Evolutionary conservation across 2,113 vertebrate species (phyloP).

Genomic region (Pelodiscus sinensis): DNA sequence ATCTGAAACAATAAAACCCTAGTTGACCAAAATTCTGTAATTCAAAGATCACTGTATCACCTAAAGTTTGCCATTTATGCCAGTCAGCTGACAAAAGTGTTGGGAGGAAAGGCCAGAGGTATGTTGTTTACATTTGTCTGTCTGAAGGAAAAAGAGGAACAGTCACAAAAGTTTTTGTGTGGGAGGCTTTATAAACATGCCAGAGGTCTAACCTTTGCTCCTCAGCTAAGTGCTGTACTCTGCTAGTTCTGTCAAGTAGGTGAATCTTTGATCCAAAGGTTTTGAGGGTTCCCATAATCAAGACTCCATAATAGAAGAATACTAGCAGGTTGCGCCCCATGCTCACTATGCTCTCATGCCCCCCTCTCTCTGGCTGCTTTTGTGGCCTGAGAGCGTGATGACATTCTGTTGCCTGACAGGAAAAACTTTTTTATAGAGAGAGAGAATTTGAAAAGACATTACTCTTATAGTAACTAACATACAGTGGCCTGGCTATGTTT

Average conservation of each 20-base stretch:
- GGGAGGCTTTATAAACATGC: neutral
- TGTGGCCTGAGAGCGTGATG: too few species aligned
- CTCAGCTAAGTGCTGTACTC: neutral
- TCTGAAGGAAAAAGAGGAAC: neutral
- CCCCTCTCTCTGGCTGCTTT: too few species aligned
- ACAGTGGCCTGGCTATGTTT: rapidly evolving
- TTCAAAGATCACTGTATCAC: neutral
- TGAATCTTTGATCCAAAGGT: neutral
- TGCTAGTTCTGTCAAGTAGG: neutral
- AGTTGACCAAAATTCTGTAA: neutral
- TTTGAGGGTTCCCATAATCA: neutral
- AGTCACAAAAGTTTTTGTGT: neutral
- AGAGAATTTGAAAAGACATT: neutral
- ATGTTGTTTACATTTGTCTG: rapidly evolving
- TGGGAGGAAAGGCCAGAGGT: too few species aligned
- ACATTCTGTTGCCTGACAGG: too few species aligned
- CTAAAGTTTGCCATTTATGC: neutral
- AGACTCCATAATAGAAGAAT: neutral
- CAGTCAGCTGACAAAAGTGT: neutral
- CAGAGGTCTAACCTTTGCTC: neutral
- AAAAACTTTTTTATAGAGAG: too few species aligned
- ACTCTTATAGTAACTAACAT: neutral
- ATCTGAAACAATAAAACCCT: neutral
- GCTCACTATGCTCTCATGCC: too few species aligned
- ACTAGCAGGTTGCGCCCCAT: neutral